Evolutionary conservation across 2,888 invertebrate species (phyloP).

Genomic region (Nesidiocoris tenuis): DNA sequence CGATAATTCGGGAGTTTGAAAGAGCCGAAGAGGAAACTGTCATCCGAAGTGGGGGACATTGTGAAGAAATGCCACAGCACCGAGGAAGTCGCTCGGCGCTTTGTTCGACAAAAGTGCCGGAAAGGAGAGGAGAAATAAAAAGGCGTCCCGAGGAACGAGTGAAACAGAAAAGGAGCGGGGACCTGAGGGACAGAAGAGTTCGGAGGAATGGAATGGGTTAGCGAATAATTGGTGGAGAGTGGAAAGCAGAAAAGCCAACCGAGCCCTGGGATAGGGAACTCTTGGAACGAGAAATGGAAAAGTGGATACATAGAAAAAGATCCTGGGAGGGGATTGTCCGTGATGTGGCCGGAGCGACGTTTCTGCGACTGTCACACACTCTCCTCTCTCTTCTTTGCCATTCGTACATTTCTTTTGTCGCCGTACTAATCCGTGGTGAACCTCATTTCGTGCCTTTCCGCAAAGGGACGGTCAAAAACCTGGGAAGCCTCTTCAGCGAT

Average conservation of each 20-base stretch:
- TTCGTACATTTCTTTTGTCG: conserved; percentile 31
- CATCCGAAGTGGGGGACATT: not conserved
- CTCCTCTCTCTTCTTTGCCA: conserved; percentile 27
- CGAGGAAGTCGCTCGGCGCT: conserved; percentile 3
- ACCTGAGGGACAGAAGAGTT: not conserved
- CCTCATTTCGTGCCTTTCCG: conserved; percentile 31
- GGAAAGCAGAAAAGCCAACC: conserved; percentile 25
- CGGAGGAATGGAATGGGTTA: conserved; percentile 4
- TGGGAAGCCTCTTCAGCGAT: conserved; percentile 32
- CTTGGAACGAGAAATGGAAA: conserved; percentile 9
- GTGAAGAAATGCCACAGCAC: conserved; percentile 18
- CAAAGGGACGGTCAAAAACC: not conserved
- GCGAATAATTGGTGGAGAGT: conserved; percentile 35
- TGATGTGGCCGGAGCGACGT: conserved; percentile 28
- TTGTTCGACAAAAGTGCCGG: conserved; percentile 35
- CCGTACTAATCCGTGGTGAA: conserved; percentile 31
- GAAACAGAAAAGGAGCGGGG: not conserved
- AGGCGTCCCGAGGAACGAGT: not conserved
- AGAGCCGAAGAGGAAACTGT: not conserved
- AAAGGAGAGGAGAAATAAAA: not conserved
- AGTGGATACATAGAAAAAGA: conserved; percentile 5
- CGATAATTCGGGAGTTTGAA: conserved; percentile 18
- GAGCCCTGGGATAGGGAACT: not conserved
- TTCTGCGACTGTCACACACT: conserved; percentile 40
- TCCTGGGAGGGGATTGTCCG: not conserved